phyloP scores from a whole-genome alignment of 2,888 invertebrate species.

The Arctia plantaginis region DNA sequence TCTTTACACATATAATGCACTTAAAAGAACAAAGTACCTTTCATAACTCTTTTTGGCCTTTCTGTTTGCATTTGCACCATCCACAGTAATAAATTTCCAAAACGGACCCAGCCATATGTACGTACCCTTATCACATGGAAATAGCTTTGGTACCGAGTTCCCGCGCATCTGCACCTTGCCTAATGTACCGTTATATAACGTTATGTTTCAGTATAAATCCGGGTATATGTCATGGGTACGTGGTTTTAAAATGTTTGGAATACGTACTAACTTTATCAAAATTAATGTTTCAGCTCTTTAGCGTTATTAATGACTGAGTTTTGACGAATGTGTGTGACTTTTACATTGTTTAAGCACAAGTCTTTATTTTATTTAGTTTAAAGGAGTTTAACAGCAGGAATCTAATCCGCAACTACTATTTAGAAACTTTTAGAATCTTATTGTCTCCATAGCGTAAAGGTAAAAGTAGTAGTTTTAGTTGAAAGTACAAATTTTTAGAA shows the following conservation, averaged over 20 bases:
- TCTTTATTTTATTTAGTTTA: too few species aligned
- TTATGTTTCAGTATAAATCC: constrained; percentile 56
- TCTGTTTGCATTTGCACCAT: constrained; percentile 40
- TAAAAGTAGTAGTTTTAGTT: too few species aligned
- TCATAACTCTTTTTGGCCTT: constrained; percentile 45
- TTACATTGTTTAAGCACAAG: not conserved
- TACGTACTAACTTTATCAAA: not conserved
- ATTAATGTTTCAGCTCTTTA: not conserved
- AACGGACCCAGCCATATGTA: constrained; percentile 46
- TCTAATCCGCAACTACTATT: too few species aligned
- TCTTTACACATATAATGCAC: constrained; percentile 4
- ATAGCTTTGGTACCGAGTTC: constrained; percentile 46
- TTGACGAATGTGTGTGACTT: not conserved
- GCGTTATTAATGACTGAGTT: not conserved
- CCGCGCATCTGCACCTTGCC: constrained; percentile 61
- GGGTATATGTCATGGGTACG: constrained; percentile 26
- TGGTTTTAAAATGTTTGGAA: constrained; percentile 10
- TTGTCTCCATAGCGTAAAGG: too few species aligned
- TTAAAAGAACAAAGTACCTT: constrained; percentile 20
- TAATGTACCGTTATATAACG: constrained; percentile 59
- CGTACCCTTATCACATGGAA: constrained; percentile 61
- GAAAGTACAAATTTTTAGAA: too few species aligned
- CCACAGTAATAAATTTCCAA: constrained; percentile 55
- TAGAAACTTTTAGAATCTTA: too few species aligned
- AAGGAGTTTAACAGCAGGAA: too few species aligned